Base-by-base conservation (phyloP, 2,888 invertebrate species). In the Mycalesis mineus region DNA sequence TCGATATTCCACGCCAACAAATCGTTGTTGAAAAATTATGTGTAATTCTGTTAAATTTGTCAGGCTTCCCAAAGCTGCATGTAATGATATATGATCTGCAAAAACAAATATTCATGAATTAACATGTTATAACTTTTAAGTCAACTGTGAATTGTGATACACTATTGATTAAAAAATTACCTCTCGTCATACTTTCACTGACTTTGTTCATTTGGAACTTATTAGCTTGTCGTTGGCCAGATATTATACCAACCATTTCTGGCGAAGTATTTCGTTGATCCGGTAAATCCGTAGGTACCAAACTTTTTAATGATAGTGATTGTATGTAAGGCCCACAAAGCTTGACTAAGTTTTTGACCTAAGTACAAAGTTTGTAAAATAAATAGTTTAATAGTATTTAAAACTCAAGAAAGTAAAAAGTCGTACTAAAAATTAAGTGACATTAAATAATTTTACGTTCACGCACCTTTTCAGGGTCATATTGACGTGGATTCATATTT, bases 1-100 rank as follows among this genome's bases (percentile, higher is more conserved):
- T 11, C 88, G 75, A 65, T 88, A 90, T 37, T 82, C 74, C 13
- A 81, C 74, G 39, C 86, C 88, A 39, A 82, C 81, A 50, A 65
- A 68, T 42, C 73, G 72, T 39, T 87, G 67, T 68, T 88, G 89
- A 65, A 80, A 90, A 2, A 87, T 87, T 13, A 90, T 66, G 66
- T 88, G 83, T 40, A 90, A 68, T 71, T 90, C 90, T 0, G 76
- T 75, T 64, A 90, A 78, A 66, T 88, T 78, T 22, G 63, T 68
- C 62, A 90, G 74, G 64, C 88, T 90, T 2, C 90, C 88, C 56
- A 90, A 72, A 14, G 88, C 87, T 41, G 89, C 90, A 63, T 90
- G 87, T 57, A 90, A 70, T 5, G 90, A 88, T 64, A 90, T 87
- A 55, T 90, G 90, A 75, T 90, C 90, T 90, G 70, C 61, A 84